Evolutionary conservation across 2,113 vertebrate species (phyloP), one percentile per base, ranked within the genome.

Genomic region (Rhea americana): DNA sequence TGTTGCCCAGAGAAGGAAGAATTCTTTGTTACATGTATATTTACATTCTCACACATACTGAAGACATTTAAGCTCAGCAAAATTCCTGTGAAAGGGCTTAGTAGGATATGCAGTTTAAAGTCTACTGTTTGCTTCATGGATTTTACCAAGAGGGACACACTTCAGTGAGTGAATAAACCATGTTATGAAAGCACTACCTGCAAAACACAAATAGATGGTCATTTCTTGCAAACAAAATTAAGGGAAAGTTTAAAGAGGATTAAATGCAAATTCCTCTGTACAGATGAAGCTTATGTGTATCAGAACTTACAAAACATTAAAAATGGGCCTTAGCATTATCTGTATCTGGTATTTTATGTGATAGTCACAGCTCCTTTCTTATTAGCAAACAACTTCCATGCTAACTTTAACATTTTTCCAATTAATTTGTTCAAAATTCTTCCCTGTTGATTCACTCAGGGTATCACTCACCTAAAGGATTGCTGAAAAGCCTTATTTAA

Each of bases 41-140:
- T 95, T 95, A 77, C 86, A 72, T 95, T 96, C 53, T 96, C 82
- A 93, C 61, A 79, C 55, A 77, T 55, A 47, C 35, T 92, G 90
- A 88, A 93, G 82, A 88, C 7, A 72, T 87, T 82, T 82, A 88
- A 86, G 21, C 68, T 94, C 89, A 94, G 93, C 82, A 95, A 79
- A 93, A 85, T 89, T 86, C 65, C 61, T 66, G 61, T 28, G 32
- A 45, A 92, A 90, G 75, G n/a, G 50, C 58, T 93, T 68, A 59
- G 77, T 78, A 92, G 63, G 66, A 80, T 37, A 35, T 15, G 16
- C 26, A 59, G 92, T 89, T 79, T 70, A 77, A 88, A 91, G 85
- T 51, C 48, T 55, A 9, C 1, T 5, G 48, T 82, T 89, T 89
- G 62, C 63, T 89, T 74, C 37, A 12, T 45, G 78, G 10, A 72